phyloP scores from a whole-genome alignment of 2,797 vertebrate genomes.

The Acestrorhynchus altus region DNA sequence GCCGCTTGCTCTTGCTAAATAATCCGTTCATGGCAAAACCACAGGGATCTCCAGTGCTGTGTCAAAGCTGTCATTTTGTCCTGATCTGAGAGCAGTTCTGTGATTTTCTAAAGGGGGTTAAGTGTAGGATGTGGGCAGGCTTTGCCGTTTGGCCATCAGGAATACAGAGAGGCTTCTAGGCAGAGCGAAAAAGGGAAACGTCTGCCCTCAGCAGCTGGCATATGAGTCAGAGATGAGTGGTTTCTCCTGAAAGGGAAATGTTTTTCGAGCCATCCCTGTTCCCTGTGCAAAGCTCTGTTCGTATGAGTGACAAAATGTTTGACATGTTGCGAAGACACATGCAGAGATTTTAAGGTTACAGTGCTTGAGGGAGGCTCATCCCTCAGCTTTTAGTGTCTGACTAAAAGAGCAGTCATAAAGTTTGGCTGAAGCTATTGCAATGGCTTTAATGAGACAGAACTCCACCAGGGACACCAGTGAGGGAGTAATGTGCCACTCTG shows the following conservation, averaged over 20 bases:
- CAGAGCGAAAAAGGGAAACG: neutral
- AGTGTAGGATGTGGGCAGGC: neutral
- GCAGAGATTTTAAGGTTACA: slow-evolving; percentile 14
- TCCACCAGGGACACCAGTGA: slow-evolving; percentile 7
- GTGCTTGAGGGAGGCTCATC: slow-evolving; percentile 8
- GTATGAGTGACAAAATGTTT: slow-evolving; percentile 3
- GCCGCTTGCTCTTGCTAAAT: slow-evolving; percentile 58
- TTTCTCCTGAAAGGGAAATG: slow-evolving; percentile 58
- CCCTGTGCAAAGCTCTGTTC: slow-evolving; percentile 22
- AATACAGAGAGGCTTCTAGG: neutral
- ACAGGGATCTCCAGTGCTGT: slow-evolving; percentile 48
- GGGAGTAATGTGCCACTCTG: neutral
- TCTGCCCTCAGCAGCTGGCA: slow-evolving; percentile 56
- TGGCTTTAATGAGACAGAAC: slow-evolving; percentile 17
- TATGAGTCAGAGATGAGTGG: slow-evolving; percentile 58
- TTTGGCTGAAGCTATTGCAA: neutral
- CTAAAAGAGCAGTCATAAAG: slow-evolving; percentile 52
- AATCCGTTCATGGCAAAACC: slow-evolving; percentile 64
- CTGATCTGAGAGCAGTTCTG: slow-evolving; percentile 11
- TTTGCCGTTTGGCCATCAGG: neutral
- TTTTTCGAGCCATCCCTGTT: slow-evolving; percentile 51
- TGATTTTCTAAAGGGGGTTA: neutral
- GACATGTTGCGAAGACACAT: neutral
- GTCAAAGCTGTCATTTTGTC: slow-evolving; percentile 12
- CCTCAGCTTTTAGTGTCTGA: slow-evolving; percentile 4